These are phyloP conservation scores for Trogon melanurus DNA, from an alignment of 2,113 vertebrate genomes.

Conservation along the genomic window DNA sequence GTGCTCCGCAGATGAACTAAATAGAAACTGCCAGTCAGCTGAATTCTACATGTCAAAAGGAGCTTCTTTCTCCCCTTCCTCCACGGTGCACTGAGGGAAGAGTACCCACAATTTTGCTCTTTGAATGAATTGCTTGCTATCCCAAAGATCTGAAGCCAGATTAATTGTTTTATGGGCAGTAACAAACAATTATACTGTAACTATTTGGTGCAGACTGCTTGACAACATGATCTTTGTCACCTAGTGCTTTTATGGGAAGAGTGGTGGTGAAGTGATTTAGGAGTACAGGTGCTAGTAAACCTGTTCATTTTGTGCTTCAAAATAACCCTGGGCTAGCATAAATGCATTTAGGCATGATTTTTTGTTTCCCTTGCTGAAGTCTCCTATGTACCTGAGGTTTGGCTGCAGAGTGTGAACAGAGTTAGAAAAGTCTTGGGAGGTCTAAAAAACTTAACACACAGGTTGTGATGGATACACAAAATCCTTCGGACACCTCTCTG, in stretches of 20 bases:
- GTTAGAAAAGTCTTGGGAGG: not conserved
- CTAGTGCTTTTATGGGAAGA: not conserved
- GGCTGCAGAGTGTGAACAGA: not conserved
- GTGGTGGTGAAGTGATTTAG: not conserved
- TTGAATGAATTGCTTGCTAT: not conserved
- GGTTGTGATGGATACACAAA: not conserved
- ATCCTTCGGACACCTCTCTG: not conserved
- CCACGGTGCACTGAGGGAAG: not conserved
- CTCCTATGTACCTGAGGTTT: not conserved
- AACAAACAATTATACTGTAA: not conserved
- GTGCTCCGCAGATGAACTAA: not conserved
- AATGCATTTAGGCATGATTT: not conserved
- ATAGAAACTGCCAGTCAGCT: not conserved
- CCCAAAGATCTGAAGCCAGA: not conserved
- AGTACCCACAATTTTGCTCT: not conserved
- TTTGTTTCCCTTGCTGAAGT: not conserved
- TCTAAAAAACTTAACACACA: not conserved
- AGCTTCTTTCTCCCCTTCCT: not conserved
- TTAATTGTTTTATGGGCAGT: not conserved
- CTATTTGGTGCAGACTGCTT: not conserved
- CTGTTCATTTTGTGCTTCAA: not conserved
- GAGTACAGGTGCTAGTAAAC: not conserved
- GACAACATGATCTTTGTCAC: not conserved
- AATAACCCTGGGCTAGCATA: not conserved
- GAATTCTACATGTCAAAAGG: not conserved